These are phyloP conservation scores for Balaenoptera acutorostrata DNA, from an alignment of 2,113 vertebrate genomes.

Conservation along the genomic window DNA sequence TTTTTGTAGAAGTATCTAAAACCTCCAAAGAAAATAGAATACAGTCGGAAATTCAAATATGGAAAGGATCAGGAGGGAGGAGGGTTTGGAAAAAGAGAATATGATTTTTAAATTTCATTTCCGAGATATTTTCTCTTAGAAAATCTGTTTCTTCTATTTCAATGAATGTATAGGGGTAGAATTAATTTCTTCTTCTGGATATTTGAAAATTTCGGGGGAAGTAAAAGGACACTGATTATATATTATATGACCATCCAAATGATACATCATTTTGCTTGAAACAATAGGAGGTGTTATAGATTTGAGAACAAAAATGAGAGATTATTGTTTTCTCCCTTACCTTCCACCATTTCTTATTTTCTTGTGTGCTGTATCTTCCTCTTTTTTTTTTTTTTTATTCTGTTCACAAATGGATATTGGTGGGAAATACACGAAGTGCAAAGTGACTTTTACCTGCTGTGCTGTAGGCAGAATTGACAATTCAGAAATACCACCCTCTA, in stretches of 20 bases:
- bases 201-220: conserved; percentile 29
- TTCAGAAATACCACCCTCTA: conserved; percentile 68
- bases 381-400: conserved; percentile 56
- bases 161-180: not conserved
- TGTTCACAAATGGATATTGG: conserved; percentile 83
- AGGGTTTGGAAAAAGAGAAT: not conserved
- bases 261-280: conserved; percentile 62
- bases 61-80: not conserved
- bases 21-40: not conserved
- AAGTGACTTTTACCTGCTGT: conserved; percentile 84
- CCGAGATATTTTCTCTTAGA: conserved; percentile 14
- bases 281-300: conserved; percentile 53
- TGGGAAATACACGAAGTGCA: conserved; percentile 79
- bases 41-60: not conserved
- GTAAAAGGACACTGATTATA: conserved; percentile 40
- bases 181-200: not conserved
- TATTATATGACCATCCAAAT: conserved; percentile 10
- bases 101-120: not conserved
- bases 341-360: conserved; percentile 74
- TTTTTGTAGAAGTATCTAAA: not conserved
- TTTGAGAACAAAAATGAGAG: conserved; percentile 55
- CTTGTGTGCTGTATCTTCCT: conserved; percentile 74
- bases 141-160: not conserved
- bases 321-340: conserved; percentile 73
- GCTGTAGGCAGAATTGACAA: conserved; percentile 78